Evolutionary conservation across 2,113 vertebrate species (phyloP).

Genomic region (Bubalus kerabau): DNA sequence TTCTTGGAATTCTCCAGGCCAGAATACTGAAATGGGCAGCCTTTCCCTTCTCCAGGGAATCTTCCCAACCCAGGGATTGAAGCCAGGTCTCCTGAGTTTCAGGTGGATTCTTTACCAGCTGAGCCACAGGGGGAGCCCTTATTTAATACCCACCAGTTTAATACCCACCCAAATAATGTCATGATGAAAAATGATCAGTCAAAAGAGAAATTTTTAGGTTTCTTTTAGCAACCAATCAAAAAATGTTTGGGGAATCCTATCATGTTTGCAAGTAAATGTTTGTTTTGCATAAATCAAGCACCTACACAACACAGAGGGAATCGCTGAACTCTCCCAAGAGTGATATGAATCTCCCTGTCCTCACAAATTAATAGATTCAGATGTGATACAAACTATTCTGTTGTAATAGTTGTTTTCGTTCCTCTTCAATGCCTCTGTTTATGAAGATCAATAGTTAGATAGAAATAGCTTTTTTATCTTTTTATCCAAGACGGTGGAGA

Average conservation of each 20-base stretch:
- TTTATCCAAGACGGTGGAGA: background rate
- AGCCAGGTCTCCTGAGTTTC: background rate
- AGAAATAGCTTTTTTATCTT: background rate
- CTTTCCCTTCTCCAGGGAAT: background rate
- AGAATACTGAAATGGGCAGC: background rate
- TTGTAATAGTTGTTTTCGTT: background rate
- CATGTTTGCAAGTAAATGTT: background rate
- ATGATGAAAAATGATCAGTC: background rate
- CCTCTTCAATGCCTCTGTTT: background rate
- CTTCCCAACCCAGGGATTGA: background rate
- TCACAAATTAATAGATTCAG: background rate
- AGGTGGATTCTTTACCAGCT: background rate
- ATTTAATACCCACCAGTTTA: background rate
- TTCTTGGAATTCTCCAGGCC: background rate
- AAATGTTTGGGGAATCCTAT: background rate
- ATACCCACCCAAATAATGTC: background rate
- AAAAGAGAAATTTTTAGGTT: background rate
- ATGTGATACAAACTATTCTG: background rate
- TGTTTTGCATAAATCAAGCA: background rate
- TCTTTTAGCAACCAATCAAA: background rate
- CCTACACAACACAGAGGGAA: background rate
- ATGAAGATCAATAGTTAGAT: background rate
- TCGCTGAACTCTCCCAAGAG: background rate
- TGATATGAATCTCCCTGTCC: background rate
- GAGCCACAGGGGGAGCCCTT: background rate